These are phyloP conservation scores for Hycleus cichorii DNA, from an alignment of 1,140 invertebrate genomes.

Conservation along the genomic window DNA sequence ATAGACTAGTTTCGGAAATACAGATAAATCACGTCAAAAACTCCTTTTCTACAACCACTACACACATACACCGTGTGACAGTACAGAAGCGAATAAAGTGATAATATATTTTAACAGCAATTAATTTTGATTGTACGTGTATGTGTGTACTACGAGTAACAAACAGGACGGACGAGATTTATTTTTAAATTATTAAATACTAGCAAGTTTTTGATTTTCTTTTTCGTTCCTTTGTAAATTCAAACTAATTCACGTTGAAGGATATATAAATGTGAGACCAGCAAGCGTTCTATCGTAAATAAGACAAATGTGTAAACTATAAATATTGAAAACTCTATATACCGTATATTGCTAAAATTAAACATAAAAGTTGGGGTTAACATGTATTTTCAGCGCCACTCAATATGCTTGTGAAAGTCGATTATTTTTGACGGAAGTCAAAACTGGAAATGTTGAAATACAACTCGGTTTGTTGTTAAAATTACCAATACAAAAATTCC, in stretches of 20 bases:
- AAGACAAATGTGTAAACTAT: slow-evolving; percentile 24
- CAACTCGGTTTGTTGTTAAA: too few relatives aligned
- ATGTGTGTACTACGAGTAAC: background rate
- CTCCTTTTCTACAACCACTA: too few relatives aligned
- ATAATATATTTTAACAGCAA: slow-evolving; percentile 22
- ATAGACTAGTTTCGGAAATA: too few relatives aligned
- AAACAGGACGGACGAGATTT: slow-evolving; percentile 16
- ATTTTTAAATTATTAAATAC: slow-evolving; percentile 21
- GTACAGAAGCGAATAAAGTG: background rate
- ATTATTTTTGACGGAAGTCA: background rate
- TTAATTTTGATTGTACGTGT: slow-evolving; percentile 18
- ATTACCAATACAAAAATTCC: too few relatives aligned
- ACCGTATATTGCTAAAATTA: slow-evolving; percentile 12
- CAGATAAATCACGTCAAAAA: too few relatives aligned
- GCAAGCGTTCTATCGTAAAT: slow-evolving; percentile 19
- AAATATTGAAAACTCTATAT: slow-evolving; percentile 5
- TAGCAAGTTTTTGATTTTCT: slow-evolving; percentile 4
- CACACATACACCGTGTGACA: too few relatives aligned
- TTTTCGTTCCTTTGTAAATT: too few relatives aligned
- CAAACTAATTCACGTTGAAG: slow-evolving; percentile 27
- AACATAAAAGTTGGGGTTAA: background rate
- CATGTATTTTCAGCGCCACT: background rate
- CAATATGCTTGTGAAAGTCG: background rate
- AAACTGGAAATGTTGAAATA: too few relatives aligned
- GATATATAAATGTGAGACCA: slow-evolving; percentile 22